Percentiles rank a stretch among this genome's conserved stretches.
Evolutionary conservation across 2,888 invertebrate species (phyloP).

Genomic region (Tromatobia lineatoria): DNA sequence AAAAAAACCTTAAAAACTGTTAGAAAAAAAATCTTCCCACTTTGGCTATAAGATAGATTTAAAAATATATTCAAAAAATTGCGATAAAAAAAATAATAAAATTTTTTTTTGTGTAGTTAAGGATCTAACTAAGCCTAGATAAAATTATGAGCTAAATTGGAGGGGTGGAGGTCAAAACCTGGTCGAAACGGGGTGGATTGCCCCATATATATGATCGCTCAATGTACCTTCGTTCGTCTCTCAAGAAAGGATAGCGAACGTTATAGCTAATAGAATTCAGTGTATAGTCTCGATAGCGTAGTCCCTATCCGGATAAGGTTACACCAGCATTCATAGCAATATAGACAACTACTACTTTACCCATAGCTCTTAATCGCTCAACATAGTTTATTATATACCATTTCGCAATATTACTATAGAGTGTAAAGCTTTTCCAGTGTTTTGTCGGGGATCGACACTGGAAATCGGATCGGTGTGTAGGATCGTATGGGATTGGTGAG

Average conservation of each 20-base stretch:
- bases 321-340: constrained; percentile 40
- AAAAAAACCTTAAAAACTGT: no score
- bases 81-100: no score
- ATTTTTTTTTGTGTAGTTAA: no score
- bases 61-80: no score
- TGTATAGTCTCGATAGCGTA: constrained; percentile 37
- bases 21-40: no score
- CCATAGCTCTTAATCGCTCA: constrained; percentile 48
- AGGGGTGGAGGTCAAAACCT: no score
- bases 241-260: constrained; percentile 45
- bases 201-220: not conserved
- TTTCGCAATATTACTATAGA: constrained; percentile 10
- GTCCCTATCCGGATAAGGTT: constrained; percentile 58
- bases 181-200: no score
- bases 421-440: constrained; percentile 51
- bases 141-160: no score
- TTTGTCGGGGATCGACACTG: constrained; percentile 59
- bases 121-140: no score
- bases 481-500: constrained; percentile 23
- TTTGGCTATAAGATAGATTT: no score
- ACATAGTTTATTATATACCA: constrained; percentile 23
- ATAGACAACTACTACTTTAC: constrained; percentile 38
- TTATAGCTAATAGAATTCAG: constrained; percentile 61
- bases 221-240: constrained; percentile 23
- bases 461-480: constrained; percentile 59